These are phyloP conservation scores for Ictalurus furcatus DNA, from an alignment of 2,113 vertebrate genomes.

Conservation along the genomic window DNA sequence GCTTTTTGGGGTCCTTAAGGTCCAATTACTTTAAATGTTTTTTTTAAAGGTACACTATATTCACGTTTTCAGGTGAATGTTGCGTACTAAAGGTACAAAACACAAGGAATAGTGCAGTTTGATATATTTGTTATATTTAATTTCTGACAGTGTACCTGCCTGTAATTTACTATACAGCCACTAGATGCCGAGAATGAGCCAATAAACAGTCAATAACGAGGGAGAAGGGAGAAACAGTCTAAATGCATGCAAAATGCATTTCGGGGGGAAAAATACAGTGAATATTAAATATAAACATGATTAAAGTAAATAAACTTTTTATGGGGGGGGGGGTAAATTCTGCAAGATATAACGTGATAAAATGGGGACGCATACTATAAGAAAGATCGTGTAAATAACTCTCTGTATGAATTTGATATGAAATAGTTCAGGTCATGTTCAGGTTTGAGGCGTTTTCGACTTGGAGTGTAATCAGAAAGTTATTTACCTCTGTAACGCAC, in stretches of 20 bases:
- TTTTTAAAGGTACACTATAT: neutral
- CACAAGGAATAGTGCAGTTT: neutral
- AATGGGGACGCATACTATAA: neutral
- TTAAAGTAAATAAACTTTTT: neutral
- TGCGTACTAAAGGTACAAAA: neutral
- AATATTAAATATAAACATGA: neutral
- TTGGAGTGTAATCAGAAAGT: neutral
- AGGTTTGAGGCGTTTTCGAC: neutral
- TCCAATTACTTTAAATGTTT: neutral
- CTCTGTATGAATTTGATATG: neutral
- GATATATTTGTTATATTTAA: neutral
- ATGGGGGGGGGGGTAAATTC: too few relatives aligned
- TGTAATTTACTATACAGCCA: slow-evolving; percentile 50
- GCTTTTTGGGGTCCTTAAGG: neutral
- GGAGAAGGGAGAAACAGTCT: slow-evolving; percentile 37
- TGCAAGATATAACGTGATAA: neutral
- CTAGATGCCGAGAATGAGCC: slow-evolving; percentile 62
- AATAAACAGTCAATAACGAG: neutral
- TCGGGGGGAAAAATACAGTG: neutral
- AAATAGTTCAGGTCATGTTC: neutral
- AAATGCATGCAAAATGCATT: slow-evolving; percentile 57
- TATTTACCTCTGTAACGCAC: neutral
- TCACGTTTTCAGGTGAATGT: neutral
- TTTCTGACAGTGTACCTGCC: neutral
- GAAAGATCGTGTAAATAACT: neutral